A percentile compares a stretch with the other conserved stretches of the same genome.
Conservation (phyloP, 2,797 vertebrate species). For the Cheirogaleus major region DNA sequence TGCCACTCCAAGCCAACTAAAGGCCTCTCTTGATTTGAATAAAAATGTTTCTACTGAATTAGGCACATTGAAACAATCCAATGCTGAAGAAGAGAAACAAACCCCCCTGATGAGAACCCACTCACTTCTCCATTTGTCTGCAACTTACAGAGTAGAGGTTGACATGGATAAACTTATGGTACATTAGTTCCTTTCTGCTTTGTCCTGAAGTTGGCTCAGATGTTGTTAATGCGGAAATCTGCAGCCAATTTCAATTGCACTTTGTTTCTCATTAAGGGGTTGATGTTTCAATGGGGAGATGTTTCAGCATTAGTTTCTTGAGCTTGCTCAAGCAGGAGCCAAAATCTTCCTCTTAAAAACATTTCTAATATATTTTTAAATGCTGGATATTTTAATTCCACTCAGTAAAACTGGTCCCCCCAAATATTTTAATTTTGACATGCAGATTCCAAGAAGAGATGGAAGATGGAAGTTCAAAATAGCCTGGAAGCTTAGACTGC, state of each 20-base stretch:
- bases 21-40: background rate
- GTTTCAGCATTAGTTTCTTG: background rate
- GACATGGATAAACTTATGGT: background rate
- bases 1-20: background rate
- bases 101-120: background rate
- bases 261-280: background rate
- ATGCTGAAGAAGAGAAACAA: background rate
- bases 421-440: background rate
- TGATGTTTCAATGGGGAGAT: background rate
- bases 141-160: fast-evolving
- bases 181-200: background rate
- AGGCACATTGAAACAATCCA: background rate
- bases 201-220: background rate
- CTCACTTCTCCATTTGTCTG: background rate
- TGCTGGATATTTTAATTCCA: background rate
- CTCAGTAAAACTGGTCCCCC: background rate
- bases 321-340: background rate
- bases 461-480: background rate
- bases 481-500: background rate
- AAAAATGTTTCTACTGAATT: background rate
- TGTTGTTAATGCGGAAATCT: background rate
- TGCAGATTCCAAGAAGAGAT: background rate
- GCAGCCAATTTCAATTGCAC: background rate
- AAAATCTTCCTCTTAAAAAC: conserved; percentile 13
- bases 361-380: background rate